Conservation (phyloP, 1,140 invertebrate species). For the Drosophila obscura region DNA sequence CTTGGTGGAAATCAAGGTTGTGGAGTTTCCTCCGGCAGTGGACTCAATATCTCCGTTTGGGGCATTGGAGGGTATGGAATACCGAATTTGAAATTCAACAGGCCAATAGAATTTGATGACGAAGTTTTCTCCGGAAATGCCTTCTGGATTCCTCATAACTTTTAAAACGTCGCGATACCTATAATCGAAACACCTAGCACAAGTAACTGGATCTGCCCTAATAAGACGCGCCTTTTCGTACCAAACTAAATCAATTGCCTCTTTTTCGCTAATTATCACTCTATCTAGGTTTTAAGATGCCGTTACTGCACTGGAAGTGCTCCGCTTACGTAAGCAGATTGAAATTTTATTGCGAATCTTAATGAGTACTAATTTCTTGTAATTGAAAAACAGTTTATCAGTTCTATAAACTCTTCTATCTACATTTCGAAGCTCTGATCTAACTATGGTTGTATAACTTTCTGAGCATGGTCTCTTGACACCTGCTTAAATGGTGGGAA, state of each 20-base stretch:
- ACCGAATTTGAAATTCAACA: too few species aligned
- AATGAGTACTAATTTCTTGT: not conserved
- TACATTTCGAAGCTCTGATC: not conserved
- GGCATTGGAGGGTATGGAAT: too few species aligned
- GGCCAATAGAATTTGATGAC: too few species aligned
- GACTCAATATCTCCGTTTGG: too few species aligned
- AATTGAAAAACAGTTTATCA: not conserved
- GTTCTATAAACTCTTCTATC: not conserved
- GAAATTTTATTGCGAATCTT: not conserved
- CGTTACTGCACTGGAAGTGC: not conserved
- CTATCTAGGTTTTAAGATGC: not conserved
- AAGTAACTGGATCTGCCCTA: not conserved
- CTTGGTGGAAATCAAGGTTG: too few species aligned
- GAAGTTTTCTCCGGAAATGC: too few species aligned
- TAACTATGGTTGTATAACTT: too few species aligned
- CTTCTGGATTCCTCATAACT: too few species aligned
- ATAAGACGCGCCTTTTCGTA: not conserved
- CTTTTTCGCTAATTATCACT: not conserved
- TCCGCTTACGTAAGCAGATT: slow-evolving; percentile 1
- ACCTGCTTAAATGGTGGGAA: too few species aligned
- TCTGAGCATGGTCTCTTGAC: too few species aligned
- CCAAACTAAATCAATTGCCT: not conserved
- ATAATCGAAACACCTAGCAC: not conserved
- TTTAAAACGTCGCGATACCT: too few species aligned
- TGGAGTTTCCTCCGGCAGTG: too few species aligned